Conservation (phyloP, 2,888 invertebrate species). For the Fragum fragum region DNA sequence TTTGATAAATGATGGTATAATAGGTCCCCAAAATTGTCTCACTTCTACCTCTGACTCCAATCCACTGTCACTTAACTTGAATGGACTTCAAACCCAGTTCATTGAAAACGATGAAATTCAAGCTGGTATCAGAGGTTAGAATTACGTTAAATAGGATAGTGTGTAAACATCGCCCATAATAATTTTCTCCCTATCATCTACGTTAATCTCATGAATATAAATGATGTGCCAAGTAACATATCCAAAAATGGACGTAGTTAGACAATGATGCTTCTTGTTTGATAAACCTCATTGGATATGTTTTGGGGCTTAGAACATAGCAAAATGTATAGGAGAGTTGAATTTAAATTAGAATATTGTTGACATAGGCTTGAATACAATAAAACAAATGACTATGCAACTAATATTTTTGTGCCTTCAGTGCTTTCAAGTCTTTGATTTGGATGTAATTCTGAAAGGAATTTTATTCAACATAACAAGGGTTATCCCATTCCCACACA, state of each 20-base stretch:
- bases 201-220: constrained; percentile 69
- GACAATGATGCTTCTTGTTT: not conserved
- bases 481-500: no score
- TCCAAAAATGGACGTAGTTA: not conserved
- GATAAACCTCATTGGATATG: no score
- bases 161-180: constrained; percentile 53
- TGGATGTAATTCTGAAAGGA: no score
- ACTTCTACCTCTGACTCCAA: constrained; percentile 31
- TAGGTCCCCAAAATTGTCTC: constrained; percentile 32
- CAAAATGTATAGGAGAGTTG: no score
- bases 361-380: no score
- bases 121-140: constrained; percentile 45
- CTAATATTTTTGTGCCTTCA: no score
- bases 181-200: constrained; percentile 59
- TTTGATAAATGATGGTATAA: constrained; percentile 54
- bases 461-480: no score
- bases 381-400: no score
- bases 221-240: constrained; percentile 60
- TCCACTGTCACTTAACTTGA: constrained; percentile 50
- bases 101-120: constrained; percentile 36
- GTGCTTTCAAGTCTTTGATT: no score
- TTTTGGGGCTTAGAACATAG: no score
- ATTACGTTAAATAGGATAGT: constrained; percentile 55
- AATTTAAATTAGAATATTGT: no score
- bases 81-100: constrained; percentile 14